Conservation (phyloP, 2,888 invertebrate genomes). For the Ramazzottius varieornatus region DNA sequence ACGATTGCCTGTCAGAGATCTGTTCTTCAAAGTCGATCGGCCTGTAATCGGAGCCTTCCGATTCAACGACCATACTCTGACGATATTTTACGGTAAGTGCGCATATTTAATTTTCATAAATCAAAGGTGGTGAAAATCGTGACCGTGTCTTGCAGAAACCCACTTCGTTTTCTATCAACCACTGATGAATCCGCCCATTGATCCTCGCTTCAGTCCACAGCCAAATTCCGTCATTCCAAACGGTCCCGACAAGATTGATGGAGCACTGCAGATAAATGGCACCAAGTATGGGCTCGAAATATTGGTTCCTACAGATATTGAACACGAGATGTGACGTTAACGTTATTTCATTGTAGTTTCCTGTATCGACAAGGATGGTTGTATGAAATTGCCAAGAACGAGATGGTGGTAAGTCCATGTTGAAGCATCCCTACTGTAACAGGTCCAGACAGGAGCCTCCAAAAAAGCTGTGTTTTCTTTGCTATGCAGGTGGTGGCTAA, state of each 20-base stretch:
- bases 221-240: background rate
- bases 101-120: background rate
- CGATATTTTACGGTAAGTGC: background rate
- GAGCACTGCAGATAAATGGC: background rate
- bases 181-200: background rate
- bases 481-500: background rate
- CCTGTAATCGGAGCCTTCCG: background rate
- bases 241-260: background rate
- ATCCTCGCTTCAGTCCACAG: background rate
- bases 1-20: background rate
- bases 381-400: background rate
- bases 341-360: background rate
- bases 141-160: background rate
- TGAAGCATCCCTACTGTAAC: no score
- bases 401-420: background rate
- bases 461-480: no score
- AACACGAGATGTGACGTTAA: no score
- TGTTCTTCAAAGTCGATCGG: background rate
- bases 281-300: background rate
- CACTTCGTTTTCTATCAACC: background rate
- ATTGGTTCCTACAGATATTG: background rate
- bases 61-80: background rate
- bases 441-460: no score
- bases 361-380: background rate
- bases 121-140: no score